A percentile compares a stretch with the other conserved stretches of the same genome.
phyloP scores from a whole-genome alignment of 2,888 invertebrate genomes.

The Cheilosia vulpina region DNA sequence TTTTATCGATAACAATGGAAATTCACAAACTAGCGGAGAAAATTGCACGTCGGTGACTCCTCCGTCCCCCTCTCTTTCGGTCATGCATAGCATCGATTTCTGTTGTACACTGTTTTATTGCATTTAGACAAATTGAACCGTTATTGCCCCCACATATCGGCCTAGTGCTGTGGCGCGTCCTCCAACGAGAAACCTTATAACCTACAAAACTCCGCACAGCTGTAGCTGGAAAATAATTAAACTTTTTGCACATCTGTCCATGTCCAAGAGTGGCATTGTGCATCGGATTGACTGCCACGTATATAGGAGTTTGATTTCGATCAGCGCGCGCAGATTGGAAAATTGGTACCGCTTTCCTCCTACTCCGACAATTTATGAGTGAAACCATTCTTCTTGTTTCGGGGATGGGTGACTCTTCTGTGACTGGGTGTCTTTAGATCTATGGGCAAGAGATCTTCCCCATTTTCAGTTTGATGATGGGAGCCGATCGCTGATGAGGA shows the following conservation, averaged over 20 bases:
- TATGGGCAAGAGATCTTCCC: conserved; percentile 45
- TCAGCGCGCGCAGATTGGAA: conserved; percentile 50
- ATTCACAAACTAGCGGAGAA: conserved; percentile 6
- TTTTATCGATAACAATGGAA: conserved; percentile 65
- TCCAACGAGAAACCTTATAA: conserved; percentile 63
- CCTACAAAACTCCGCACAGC: conserved; percentile 65
- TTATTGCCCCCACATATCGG: conserved; percentile 50
- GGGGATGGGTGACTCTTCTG: conserved; percentile 61
- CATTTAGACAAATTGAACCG: conserved; percentile 72
- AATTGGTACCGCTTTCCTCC: conserved; percentile 63
- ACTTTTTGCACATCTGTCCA: conserved; percentile 64
- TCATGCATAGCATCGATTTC: background rate
- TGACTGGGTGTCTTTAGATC: conserved; percentile 8
- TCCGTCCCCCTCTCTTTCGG: background rate
- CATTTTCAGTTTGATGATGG: conserved; percentile 48
- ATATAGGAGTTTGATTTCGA: conserved; percentile 30
- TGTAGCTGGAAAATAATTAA: conserved; percentile 67
- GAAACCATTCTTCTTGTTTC: conserved; percentile 59
- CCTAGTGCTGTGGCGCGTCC: conserved; percentile 32
- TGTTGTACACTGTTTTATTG: conserved; percentile 42
- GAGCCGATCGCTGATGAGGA: conserved; percentile 56
- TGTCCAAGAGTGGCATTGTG: conserved; percentile 48
- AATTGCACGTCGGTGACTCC: background rate
- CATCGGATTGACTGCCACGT: background rate
- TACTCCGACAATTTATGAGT: conserved; percentile 64